Conservation (phyloP, 2,113 vertebrate species). For the Halcyon senegalensis region DNA sequence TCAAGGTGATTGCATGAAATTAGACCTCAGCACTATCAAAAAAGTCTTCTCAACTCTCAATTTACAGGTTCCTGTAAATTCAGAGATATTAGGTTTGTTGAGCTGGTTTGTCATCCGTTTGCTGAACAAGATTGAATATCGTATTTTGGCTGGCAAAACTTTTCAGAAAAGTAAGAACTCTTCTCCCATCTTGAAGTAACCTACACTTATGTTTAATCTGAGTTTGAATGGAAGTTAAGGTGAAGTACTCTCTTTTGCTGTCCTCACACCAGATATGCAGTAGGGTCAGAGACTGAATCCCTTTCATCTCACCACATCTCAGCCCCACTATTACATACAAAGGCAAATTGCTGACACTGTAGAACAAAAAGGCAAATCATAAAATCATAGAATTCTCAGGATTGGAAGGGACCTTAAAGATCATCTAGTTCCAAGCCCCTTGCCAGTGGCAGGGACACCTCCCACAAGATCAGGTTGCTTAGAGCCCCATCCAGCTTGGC, state of each 20-base stretch:
- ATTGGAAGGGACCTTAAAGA: too few species aligned
- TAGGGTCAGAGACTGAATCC: neutral
- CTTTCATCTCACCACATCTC: neutral
- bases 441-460: too few species aligned
- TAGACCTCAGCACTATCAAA: neutral
- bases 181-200: neutral
- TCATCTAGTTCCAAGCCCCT: too few species aligned
- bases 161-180: neutral
- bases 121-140: accelerated
- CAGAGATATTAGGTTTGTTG: accelerated
- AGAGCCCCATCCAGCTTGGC: too few species aligned
- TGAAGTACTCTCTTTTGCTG: neutral
- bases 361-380: neutral
- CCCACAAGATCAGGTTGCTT: too few species aligned
- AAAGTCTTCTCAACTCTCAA: neutral
- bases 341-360: neutral
- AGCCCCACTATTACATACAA: neutral
- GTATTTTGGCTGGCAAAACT: neutral
- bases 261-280: neutral
- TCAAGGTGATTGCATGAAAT: neutral
- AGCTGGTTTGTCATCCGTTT: neutral
- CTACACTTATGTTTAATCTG: accelerated
- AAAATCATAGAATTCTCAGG: too few species aligned
- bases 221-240: neutral
- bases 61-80: neutral